phyloP scores from a whole-genome alignment of 2,797 vertebrate genomes.

The Helostoma temminkii region DNA sequence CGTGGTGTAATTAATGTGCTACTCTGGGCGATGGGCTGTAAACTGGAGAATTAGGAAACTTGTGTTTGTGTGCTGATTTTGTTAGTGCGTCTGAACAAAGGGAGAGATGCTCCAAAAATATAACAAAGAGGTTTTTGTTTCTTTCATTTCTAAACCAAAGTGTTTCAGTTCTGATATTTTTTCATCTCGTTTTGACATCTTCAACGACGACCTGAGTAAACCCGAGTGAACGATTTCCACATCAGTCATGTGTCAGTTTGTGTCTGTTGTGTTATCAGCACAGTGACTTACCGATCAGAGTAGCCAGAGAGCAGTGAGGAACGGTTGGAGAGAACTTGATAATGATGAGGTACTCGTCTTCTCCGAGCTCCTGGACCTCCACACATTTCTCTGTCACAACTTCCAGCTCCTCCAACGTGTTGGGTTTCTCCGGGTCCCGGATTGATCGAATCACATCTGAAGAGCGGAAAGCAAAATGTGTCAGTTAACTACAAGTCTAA shows the following conservation, averaged over 20 bases:
- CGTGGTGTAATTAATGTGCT: too few species aligned
- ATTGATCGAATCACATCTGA: constrained; percentile 96
- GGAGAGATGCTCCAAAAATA: neutral
- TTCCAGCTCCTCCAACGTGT: constrained; percentile 96
- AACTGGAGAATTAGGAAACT: too few species aligned
- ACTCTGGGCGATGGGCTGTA: neutral
- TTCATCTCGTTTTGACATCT: neutral
- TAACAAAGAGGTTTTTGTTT: neutral
- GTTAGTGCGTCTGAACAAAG: too few species aligned
- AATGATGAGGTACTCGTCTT: constrained; percentile 92
- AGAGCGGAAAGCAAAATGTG: neutral
- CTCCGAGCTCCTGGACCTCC: constrained; percentile 89
- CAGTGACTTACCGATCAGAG: constrained; percentile 90
- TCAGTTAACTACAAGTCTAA: neutral
- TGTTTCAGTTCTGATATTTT: neutral
- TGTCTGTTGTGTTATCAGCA: constrained; percentile 8
- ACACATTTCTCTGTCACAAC: constrained; percentile 95
- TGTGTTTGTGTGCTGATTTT: too few species aligned
- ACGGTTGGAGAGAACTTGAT: constrained; percentile 97
- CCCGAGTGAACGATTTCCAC: neutral
- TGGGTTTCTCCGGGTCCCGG: constrained; percentile 96
- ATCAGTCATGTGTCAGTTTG: neutral
- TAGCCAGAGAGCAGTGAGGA: constrained; percentile 97
- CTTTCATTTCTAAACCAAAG: neutral
- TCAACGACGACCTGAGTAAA: neutral